A percentile compares a stretch with the other conserved stretches of the same genome.
Evolutionary conservation across 2,113 vertebrate species (phyloP).

Genomic region (Entelurus aequoreus): DNA sequence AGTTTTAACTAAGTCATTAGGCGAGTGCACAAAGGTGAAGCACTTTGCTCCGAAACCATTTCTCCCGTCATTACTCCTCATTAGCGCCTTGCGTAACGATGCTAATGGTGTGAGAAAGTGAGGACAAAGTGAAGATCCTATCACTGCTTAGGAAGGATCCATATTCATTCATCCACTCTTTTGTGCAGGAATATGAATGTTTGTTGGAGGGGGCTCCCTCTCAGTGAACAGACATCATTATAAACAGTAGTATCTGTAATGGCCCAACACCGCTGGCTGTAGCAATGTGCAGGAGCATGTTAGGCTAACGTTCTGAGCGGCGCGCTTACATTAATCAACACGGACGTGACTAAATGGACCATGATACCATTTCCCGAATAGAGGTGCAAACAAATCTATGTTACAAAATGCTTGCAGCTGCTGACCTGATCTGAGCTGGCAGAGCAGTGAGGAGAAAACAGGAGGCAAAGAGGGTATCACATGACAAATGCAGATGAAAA

Average conservation of each 20-base stretch:
- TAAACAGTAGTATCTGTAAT: not conserved
- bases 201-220: not conserved
- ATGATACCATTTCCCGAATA: constrained; percentile 34
- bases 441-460: constrained; percentile 14
- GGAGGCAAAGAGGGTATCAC: constrained; percentile 23
- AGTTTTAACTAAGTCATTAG: constrained; percentile 35
- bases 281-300: constrained; percentile 17
- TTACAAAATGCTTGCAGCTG: constrained; percentile 10
- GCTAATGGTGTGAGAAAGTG: constrained; percentile 42
- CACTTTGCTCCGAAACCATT: constrained; percentile 41
- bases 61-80: constrained; percentile 38
- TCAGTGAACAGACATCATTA: constrained; percentile 14
- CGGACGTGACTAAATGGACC: constrained; percentile 48
- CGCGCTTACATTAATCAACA: constrained; percentile 42
- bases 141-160: not conserved
- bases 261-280: constrained; percentile 8
- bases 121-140: constrained; percentile 12
- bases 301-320: constrained; percentile 12
- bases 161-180: not conserved
- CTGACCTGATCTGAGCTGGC: constrained; percentile 32
- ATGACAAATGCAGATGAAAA: constrained; percentile 24
- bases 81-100: constrained; percentile 35
- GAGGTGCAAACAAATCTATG: constrained; percentile 27
- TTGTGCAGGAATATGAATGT: not conserved
- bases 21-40: constrained; percentile 38